Conservation (phyloP, 2,797 vertebrate genomes). For the Alca torda region DNA sequence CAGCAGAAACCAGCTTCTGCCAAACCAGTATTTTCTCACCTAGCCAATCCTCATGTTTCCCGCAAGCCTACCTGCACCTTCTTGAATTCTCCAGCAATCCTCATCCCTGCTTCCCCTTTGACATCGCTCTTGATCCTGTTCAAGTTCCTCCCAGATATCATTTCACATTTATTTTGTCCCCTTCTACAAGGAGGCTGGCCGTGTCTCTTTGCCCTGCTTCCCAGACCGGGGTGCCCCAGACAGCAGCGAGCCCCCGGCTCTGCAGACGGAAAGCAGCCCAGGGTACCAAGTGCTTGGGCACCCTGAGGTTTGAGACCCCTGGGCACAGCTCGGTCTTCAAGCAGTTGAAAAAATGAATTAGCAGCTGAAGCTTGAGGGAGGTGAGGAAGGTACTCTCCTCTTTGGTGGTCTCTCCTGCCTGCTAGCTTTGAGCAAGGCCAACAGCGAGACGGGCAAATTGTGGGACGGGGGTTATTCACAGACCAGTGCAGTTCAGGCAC, state of each 20-base stretch:
- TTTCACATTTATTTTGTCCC: not conserved
- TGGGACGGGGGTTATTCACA: not conserved
- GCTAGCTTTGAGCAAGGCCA: not conserved
- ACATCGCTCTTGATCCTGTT: not conserved
- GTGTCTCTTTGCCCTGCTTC: not conserved
- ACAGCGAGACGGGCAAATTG: not conserved
- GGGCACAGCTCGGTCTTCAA: not conserved
- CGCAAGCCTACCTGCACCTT: rapidly evolving
- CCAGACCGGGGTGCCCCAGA: not conserved
- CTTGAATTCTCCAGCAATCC: not conserved
- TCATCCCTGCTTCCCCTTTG: not conserved
- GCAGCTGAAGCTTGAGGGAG: not conserved
- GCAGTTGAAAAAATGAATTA: not conserved
- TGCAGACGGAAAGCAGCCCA: not conserved
- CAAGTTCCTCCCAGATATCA: rapidly evolving
- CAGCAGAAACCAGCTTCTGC: not conserved
- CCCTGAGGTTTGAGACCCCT: not conserved
- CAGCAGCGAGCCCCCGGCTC: rapidly evolving
- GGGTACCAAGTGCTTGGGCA: rapidly evolving
- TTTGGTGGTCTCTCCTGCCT: not conserved
- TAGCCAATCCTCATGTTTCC: not conserved
- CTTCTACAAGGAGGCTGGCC: not conserved
- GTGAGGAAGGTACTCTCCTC: not conserved
- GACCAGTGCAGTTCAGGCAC: not conserved
- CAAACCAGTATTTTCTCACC: not conserved